Conservation (phyloP, 2,113 vertebrate species). For the Mungos mungo region DNA sequence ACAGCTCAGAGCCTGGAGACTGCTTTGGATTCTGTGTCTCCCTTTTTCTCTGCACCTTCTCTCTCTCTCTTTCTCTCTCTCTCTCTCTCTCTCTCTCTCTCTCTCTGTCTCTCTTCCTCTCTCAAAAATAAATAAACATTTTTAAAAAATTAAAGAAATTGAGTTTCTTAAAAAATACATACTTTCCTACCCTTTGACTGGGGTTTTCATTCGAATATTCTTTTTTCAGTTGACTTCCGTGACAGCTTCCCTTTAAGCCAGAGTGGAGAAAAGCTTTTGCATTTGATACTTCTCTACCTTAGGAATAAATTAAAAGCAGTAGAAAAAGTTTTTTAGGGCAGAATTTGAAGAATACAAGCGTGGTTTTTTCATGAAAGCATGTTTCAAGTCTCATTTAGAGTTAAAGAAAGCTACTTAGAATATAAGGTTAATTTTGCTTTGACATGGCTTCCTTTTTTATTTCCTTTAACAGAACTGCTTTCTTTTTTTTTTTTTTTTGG, state of each 20-base stretch:
- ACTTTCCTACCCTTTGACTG: not conserved
- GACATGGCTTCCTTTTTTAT: constrained; percentile 57
- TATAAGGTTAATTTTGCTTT: constrained; percentile 68
- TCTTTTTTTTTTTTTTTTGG: not conserved
- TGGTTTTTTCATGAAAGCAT: not conserved
- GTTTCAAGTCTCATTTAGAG: not conserved
- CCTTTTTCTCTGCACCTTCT: too few relatives aligned
- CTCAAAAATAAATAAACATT: not conserved
- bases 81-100: too few relatives aligned
- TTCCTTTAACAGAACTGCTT: constrained; percentile 67
- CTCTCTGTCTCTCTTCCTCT: too few relatives aligned
- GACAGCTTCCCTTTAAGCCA: not conserved
- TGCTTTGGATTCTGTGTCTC: too few relatives aligned
- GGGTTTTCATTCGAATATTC: not conserved
- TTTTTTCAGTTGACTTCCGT: not conserved
- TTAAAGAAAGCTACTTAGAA: constrained; percentile 41
- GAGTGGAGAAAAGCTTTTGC: constrained; percentile 14
- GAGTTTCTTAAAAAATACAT: not conserved
- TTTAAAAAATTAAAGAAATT: not conserved
- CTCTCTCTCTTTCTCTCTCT: too few relatives aligned
- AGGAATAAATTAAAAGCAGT: not conserved
- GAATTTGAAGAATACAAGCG: constrained; percentile 32
- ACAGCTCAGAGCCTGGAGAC: too few relatives aligned
- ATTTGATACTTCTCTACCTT: constrained; percentile 19
- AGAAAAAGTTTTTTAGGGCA: not conserved